Conservation (phyloP, 2,113 vertebrate species). For the Zeus faber region DNA sequence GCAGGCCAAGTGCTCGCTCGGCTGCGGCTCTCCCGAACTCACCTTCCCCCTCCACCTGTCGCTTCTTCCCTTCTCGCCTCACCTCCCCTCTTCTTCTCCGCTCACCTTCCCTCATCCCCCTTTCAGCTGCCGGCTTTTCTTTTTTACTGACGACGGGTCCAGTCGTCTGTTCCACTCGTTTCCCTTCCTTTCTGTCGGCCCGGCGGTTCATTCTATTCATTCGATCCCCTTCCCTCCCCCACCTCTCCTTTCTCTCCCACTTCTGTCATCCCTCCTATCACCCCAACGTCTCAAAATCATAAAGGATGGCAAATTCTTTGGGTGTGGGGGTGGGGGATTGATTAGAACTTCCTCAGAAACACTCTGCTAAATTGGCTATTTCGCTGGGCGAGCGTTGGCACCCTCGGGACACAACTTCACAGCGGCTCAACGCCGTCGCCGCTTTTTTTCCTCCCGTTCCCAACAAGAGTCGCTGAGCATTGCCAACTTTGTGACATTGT, state of each 20-base stretch:
- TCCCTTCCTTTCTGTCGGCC: too few relatives aligned
- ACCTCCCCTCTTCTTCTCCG: background rate
- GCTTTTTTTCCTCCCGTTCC: background rate
- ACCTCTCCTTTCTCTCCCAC: background rate
- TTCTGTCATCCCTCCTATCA: background rate
- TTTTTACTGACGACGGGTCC: too few relatives aligned
- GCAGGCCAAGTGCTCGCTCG: too few relatives aligned
- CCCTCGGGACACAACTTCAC: background rate
- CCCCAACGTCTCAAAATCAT: background rate
- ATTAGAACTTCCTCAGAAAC: background rate
- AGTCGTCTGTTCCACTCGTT: too few relatives aligned
- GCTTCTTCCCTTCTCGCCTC: background rate
- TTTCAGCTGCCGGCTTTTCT: too few relatives aligned
- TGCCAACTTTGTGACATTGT: background rate
- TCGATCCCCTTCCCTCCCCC: background rate
- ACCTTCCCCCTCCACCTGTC: background rate
- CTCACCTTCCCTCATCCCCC: background rate
- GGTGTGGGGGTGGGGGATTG: background rate
- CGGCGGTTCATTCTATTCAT: too few relatives aligned
- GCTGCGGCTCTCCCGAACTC: background rate
- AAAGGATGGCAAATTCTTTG: background rate
- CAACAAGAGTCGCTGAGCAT: background rate
- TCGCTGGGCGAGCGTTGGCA: background rate
- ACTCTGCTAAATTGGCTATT: background rate
- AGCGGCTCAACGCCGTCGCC: background rate